Evolutionary conservation across 2,797 vertebrate genomes (phyloP).

Genomic region (Carcharodon carcharias): DNA sequence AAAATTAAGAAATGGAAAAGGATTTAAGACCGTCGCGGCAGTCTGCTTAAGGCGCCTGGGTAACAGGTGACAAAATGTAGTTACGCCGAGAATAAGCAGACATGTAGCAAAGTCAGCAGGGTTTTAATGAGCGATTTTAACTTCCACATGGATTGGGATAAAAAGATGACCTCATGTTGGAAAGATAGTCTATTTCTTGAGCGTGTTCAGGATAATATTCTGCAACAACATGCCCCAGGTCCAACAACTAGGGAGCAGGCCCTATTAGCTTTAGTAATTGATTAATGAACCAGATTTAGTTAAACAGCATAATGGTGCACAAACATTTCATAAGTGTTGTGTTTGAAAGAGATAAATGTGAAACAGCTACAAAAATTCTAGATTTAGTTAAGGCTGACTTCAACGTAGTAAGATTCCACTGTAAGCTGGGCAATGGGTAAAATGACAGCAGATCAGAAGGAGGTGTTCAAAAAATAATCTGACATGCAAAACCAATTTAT

Average conservation of each 20-base stretch:
- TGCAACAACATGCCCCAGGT: too few relatives aligned
- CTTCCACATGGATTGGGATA: not conserved
- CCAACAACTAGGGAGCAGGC: too few relatives aligned
- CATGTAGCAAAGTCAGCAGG: not conserved
- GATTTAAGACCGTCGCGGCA: not conserved
- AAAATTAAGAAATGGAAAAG: not conserved
- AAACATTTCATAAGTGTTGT: too few relatives aligned
- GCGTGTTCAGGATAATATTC: too few relatives aligned
- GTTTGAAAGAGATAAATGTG: too few relatives aligned
- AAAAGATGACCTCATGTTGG: not conserved
- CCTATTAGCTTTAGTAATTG: too few relatives aligned
- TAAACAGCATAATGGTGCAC: not conserved
- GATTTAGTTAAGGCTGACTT: too few relatives aligned
- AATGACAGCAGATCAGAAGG: too few relatives aligned
- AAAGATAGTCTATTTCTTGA: not conserved
- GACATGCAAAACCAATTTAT: too few relatives aligned
- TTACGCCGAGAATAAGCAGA: not conserved
- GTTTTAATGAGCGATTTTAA: not conserved
- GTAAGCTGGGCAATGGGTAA: too few relatives aligned
- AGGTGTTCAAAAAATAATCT: too few relatives aligned
- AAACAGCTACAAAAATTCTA: not conserved
- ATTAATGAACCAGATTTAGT: not conserved
- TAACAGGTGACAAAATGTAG: not conserved
- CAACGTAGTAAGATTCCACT: too few relatives aligned
- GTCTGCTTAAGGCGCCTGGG: not conserved